A percentile compares a stretch with the other conserved stretches of the same genome.
phyloP scores from a whole-genome alignment of 2,113 vertebrate genomes.

The Euleptes europaea region DNA sequence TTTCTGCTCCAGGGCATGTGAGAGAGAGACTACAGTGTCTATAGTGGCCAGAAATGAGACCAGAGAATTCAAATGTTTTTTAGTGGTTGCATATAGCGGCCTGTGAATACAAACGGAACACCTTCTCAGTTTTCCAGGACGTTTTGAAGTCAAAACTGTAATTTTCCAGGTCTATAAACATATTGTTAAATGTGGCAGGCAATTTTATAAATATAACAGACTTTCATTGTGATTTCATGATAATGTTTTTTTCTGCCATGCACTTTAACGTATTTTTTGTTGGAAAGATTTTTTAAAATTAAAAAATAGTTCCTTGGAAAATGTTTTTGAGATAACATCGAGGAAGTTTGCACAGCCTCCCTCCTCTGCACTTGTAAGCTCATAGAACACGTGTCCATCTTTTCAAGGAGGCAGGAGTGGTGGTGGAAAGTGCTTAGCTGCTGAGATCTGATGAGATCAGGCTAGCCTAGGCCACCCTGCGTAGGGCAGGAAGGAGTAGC shows the following conservation, averaged over 20 bases:
- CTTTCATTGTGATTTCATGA: no score
- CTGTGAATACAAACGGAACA: not conserved
- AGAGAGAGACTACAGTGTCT: conserved; percentile 1
- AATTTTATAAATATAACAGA: not conserved
- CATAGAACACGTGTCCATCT: no score
- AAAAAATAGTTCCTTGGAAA: not conserved
- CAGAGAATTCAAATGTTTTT: not conserved
- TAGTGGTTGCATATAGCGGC: not conserved
- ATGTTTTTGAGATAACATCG: not conserved
- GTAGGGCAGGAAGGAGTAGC: no score
- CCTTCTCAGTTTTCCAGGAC: not conserved
- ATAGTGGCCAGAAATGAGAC: not conserved
- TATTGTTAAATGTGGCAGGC: no score
- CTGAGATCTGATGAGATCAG: no score
- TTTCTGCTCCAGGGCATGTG: conserved; percentile 7
- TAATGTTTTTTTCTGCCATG: no score
- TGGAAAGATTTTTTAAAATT: not conserved
- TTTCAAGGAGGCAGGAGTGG: no score
- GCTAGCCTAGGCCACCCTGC: no score
- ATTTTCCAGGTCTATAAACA: not conserved
- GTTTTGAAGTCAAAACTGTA: not conserved
- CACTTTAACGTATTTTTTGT: no score
- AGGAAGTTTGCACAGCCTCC: no score
- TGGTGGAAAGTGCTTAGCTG: no score
- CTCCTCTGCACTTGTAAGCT: not conserved